Percentiles rank a stretch among this genome's conserved stretches.
These are phyloP conservation scores for Sebastes oblongus DNA, from an alignment of 2,797 vertebrate species.

Conservation along the genomic window DNA sequence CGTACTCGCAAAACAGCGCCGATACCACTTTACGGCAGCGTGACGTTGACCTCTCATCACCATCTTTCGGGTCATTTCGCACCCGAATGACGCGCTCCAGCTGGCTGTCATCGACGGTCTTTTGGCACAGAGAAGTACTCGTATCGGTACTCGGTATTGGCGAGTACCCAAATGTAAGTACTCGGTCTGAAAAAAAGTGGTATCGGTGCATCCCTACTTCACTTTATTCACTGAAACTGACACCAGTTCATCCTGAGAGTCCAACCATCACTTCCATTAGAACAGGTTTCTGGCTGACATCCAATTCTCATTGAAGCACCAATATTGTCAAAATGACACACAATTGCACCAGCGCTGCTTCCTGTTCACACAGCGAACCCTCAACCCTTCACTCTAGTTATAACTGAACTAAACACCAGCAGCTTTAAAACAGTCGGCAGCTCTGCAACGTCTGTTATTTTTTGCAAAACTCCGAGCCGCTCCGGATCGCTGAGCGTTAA, in stretches of 20 bases:
- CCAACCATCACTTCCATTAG: not conserved
- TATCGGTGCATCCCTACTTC: no score
- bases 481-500: slow-evolving; percentile 19
- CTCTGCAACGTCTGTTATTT: not conserved
- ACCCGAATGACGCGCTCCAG: no score
- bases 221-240: not conserved
- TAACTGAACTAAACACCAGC: not conserved
- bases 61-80: no score
- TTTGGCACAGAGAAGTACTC: no score
- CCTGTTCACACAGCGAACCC: not conserved
- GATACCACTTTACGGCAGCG: no score
- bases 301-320: not conserved
- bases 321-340: not conserved
- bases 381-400: not conserved
- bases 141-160: no score
- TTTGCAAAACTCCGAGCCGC: slow-evolving; percentile 8
- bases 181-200: no score
- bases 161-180: no score
- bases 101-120: no score
- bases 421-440: slow-evolving; percentile 3
- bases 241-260: not conserved
- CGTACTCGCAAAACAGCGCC: no score
- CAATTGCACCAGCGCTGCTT: not conserved
- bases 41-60: fast-evolving
- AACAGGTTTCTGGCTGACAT: not conserved